A percentile compares a stretch with the other conserved stretches of the same genome.
These are phyloP conservation scores for Exephanes ischioxanthus DNA, from an alignment of 2,888 invertebrate genomes.

Conservation along the genomic window DNA sequence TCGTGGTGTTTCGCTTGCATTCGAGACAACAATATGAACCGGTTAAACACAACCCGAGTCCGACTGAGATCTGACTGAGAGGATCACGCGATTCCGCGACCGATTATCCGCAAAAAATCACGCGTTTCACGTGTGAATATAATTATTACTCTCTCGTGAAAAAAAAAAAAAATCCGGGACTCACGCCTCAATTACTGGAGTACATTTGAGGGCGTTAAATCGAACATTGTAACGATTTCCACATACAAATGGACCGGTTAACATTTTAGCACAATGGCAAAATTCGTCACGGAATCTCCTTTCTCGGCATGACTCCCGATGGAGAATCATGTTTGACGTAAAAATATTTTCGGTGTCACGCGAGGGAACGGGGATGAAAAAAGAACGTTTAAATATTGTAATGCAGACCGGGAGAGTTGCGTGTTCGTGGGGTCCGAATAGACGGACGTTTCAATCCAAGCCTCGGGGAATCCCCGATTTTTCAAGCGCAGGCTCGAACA, in stretches of 20 bases:
- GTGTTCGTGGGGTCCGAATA: conserved; percentile 39
- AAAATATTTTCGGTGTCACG: conserved; percentile 11
- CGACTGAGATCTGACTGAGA: not conserved
- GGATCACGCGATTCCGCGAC: conserved; percentile 15
- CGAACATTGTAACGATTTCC: conserved; percentile 17
- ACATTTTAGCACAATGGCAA: conserved; percentile 14
- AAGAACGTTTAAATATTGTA: conserved; percentile 35
- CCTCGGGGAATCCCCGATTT: conserved; percentile 70
- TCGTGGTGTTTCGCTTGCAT: conserved; percentile 10
- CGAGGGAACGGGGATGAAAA: not conserved
- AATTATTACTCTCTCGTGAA: not conserved
- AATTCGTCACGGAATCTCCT: conserved; percentile 12
- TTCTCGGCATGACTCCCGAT: not conserved
- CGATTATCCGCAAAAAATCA: not conserved
- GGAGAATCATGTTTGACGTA: not conserved
- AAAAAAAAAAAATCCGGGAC: not conserved
- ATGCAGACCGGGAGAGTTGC: conserved; percentile 46
- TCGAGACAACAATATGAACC: conserved; percentile 6
- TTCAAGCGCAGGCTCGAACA: conserved; percentile 40
- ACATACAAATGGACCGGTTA: not conserved
- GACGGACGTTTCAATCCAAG: conserved; percentile 78
- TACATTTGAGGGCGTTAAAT: not conserved
- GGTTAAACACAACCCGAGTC: not conserved
- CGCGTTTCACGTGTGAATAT: not conserved
- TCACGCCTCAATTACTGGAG: not conserved